phyloP scores from a whole-genome alignment of 2,113 vertebrate species.

The Siphamia tubifer region DNA sequence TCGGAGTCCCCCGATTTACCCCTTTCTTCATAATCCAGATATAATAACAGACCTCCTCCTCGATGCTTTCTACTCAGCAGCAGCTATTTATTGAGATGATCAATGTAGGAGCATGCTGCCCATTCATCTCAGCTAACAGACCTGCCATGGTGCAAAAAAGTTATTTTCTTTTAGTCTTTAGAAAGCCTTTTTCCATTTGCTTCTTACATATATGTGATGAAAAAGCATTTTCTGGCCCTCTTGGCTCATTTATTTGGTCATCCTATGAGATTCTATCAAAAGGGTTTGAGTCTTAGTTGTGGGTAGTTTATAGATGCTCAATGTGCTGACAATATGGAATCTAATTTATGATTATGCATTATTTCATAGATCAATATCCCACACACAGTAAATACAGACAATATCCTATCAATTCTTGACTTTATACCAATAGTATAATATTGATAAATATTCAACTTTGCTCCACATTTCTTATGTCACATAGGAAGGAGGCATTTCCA shows the following conservation, averaged over 20 bases:
- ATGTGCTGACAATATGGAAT: neutral
- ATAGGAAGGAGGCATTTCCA: too few relatives aligned
- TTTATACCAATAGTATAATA: neutral
- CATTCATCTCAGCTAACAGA: conserved; percentile 62
- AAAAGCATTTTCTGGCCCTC: conserved; percentile 7
- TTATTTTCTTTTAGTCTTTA: conserved; percentile 17
- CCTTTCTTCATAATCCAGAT: neutral
- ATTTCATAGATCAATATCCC: neutral
- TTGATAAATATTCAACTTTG: neutral
- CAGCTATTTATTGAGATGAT: conserved; percentile 58
- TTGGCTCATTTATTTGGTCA: conserved; percentile 14
- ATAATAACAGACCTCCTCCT: conserved; percentile 25
- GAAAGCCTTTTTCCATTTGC: conserved; percentile 34
- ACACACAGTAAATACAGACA: neutral
- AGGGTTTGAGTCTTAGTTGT: neutral
- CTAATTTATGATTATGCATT: neutral
- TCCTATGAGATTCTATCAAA: conserved; percentile 4
- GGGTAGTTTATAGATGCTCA: neutral
- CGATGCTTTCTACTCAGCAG: conserved; percentile 36
- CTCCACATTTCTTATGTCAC: neutral
- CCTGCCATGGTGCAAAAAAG: conserved; percentile 44
- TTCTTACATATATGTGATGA: conserved; percentile 19
- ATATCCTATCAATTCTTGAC: too few relatives aligned
- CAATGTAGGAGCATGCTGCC: conserved; percentile 44
- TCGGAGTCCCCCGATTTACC: neutral